phyloP scores from a whole-genome alignment of 2,113 vertebrate species.

The Urocolius indicus region DNA sequence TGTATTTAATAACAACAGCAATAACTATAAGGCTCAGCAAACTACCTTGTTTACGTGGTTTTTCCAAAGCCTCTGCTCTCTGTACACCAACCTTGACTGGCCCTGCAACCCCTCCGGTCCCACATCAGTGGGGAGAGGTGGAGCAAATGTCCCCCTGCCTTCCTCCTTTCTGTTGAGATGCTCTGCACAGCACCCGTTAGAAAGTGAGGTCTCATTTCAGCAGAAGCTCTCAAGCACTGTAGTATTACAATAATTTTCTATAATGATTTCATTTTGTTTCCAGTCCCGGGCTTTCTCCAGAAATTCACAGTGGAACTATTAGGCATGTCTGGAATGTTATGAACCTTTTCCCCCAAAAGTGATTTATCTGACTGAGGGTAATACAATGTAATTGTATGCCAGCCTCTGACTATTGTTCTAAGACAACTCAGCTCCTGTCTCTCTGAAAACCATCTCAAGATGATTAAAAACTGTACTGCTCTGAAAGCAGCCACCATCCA shows the following conservation, averaged over 20 bases:
- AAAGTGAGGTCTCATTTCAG: not conserved
- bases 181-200: not conserved
- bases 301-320: constrained; percentile 9
- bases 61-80: not conserved
- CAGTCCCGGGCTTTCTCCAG: constrained; percentile 2
- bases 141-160: not conserved
- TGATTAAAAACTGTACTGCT: not conserved
- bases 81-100: not conserved
- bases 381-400: not conserved
- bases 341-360: constrained; percentile 11
- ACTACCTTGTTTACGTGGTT: not conserved
- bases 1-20: not conserved
- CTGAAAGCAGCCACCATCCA: not conserved
- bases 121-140: rapidly evolving
- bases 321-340: constrained; percentile 34
- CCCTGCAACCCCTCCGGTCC: not conserved
- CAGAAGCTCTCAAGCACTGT: not conserved
- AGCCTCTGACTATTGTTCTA: constrained; percentile 3
- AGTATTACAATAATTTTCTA: constrained; percentile 38
- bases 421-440: not conserved
- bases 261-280: constrained; percentile 52
- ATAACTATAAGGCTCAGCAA: not conserved
- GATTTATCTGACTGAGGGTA: constrained; percentile 40
- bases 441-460: not conserved
- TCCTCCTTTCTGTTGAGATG: not conserved